Conservation (phyloP, 2,888 invertebrate genomes). For the Nycteola revayana region DNA sequence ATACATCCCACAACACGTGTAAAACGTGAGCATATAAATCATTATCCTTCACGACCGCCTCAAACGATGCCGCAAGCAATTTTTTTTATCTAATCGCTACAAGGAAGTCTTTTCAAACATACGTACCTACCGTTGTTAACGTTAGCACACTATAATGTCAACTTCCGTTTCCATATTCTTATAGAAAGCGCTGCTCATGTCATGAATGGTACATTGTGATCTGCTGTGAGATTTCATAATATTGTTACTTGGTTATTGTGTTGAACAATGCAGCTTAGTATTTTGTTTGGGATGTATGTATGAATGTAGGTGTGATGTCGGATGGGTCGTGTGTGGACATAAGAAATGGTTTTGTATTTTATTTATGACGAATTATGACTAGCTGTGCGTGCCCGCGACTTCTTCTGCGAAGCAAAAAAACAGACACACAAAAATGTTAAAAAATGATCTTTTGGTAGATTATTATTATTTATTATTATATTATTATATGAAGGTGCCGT, state of each 20-base stretch:
- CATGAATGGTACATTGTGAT: slow-evolving; percentile 48
- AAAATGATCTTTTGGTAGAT: neutral
- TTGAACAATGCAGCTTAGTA: slow-evolving; percentile 38
- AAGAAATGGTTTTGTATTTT: no score
- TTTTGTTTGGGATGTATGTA: slow-evolving; percentile 6
- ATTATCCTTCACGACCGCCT: slow-evolving; percentile 2
- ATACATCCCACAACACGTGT: neutral
- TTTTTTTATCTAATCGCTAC: slow-evolving; percentile 29
- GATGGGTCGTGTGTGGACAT: no score
- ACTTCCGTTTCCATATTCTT: slow-evolving; percentile 57
- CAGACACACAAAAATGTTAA: no score
- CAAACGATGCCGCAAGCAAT: slow-evolving; percentile 8
- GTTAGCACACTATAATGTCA: slow-evolving; percentile 53
- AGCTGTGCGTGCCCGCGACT: no score
- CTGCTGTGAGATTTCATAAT: slow-evolving; percentile 57
- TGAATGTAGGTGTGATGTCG: no score
- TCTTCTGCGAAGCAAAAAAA: no score
- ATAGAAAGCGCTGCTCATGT: slow-evolving; percentile 34
- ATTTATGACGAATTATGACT: no score
- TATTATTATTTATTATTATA: no score
- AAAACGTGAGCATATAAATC: neutral
- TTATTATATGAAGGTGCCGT: no score
- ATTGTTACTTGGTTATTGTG: slow-evolving; percentile 55
- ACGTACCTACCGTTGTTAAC: slow-evolving; percentile 26
- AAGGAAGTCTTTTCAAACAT: slow-evolving; percentile 41